A percentile compares a stretch with the other conserved stretches of the same genome.
phyloP scores from a whole-genome alignment of 2,797 vertebrate genomes.

The Cryptoprocta ferox region DNA sequence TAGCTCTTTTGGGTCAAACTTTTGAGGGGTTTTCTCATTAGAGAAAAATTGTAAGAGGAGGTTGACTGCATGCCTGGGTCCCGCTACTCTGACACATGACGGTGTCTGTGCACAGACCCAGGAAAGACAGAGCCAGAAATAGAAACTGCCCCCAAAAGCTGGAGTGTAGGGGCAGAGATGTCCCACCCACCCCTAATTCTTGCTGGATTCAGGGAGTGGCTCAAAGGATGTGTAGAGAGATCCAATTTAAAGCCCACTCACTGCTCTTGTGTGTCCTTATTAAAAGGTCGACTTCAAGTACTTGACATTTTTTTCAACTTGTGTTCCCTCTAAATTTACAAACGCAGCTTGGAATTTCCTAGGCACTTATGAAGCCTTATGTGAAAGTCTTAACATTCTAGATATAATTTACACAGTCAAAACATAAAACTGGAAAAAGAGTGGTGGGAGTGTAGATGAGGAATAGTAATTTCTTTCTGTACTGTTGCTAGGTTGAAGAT shows the following conservation, averaged over 20 bases:
- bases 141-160: not conserved
- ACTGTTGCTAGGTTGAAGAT: conserved; percentile 32
- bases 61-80: not conserved
- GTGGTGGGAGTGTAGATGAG: not conserved
- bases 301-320: conserved; percentile 16
- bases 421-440: not conserved
- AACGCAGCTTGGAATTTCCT: conserved; percentile 43
- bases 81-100: not conserved
- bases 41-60: not conserved
- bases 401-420: conserved; percentile 1
- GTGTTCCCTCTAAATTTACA: conserved; percentile 55
- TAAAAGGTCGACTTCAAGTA: conserved; percentile 45
- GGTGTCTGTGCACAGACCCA: not conserved
- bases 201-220: not conserved
- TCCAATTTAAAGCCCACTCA: not conserved
- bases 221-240: not conserved
- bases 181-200: not conserved
- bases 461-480: conserved; percentile 33
- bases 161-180: not conserved
- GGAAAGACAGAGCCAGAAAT: not conserved
- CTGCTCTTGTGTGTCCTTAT: not conserved
- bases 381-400: conserved; percentile 21
- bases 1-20: not conserved
- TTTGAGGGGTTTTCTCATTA: conserved; percentile 1
- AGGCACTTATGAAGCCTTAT: conserved; percentile 24